phyloP scores from a whole-genome alignment of 53 echinoderm and acorn worm species.

The Holothuria leucospilota region DNA sequence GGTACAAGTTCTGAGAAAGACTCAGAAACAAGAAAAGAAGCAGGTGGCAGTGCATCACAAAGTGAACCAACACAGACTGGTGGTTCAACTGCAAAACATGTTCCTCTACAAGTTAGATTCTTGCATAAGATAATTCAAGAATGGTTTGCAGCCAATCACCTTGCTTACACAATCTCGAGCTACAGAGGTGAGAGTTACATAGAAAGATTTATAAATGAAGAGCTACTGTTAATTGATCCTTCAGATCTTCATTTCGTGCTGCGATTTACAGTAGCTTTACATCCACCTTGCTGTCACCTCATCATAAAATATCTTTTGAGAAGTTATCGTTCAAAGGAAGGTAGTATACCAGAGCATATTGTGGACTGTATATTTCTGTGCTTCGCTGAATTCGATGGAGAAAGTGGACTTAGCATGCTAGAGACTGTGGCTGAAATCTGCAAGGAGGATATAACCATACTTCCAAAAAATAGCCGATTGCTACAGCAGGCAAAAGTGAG shows the following conservation, averaged over 20 bases:
- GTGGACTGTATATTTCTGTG: constrained; percentile 29
- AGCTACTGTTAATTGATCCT: too few species aligned
- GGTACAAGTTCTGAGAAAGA: too few species aligned
- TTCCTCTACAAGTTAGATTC: too few species aligned
- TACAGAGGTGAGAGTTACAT: too few species aligned
- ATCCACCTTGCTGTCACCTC: background rate
- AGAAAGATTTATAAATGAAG: too few species aligned
- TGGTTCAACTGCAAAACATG: too few species aligned
- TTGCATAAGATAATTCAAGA: too few species aligned
- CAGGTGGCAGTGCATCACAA: too few species aligned
- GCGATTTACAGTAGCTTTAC: background rate
- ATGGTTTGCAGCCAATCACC: too few species aligned
- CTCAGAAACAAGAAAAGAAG: too few species aligned
- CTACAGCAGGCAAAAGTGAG: constrained; percentile 12
- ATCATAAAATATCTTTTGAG: constrained; percentile 14
- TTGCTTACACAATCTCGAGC: too few species aligned
- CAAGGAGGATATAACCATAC: background rate
- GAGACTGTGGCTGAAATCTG: constrained; percentile 4
- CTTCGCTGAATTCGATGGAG: background rate
- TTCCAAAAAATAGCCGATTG: background rate
- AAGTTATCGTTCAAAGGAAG: background rate
- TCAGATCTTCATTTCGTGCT: constrained; percentile 20
- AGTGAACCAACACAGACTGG: too few species aligned
- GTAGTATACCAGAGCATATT: background rate
- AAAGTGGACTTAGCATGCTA: background rate